Evolutionary conservation across 2,113 vertebrate species (phyloP).

Genomic region (Ginglymostoma cirratum): DNA sequence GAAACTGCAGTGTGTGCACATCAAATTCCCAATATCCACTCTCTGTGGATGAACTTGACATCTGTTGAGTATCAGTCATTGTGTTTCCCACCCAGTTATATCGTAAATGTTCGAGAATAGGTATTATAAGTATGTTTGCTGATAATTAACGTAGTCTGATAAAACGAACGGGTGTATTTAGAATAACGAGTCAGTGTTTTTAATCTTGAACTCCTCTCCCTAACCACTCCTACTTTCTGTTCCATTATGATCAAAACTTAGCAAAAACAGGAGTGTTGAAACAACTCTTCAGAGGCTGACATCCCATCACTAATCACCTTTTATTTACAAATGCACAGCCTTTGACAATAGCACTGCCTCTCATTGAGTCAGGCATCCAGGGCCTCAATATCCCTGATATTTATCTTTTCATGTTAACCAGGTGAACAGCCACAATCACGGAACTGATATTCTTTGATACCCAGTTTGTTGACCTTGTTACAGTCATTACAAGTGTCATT

Average conservation of each 20-base stretch:
- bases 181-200: background rate
- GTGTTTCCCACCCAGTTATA: background rate
- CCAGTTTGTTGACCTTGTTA: too few relatives aligned
- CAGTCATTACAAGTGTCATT: too few relatives aligned
- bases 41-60: background rate
- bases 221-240: background rate
- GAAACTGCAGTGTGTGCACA: background rate
- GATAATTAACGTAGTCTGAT: background rate
- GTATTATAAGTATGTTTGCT: background rate
- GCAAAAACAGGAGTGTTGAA: too few relatives aligned
- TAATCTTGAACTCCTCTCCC: background rate
- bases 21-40: background rate
- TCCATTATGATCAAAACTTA: background rate
- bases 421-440: too few relatives aligned
- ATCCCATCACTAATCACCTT: too few relatives aligned
- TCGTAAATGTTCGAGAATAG: background rate
- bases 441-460: too few relatives aligned
- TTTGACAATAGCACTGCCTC: too few relatives aligned
- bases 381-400: too few relatives aligned
- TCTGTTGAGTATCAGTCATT: background rate
- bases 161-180: background rate
- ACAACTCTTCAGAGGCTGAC: too few relatives aligned
- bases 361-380: too few relatives aligned
- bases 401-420: too few relatives aligned
- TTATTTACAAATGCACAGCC: too few relatives aligned